Evolutionary conservation across 2,797 vertebrate genomes (phyloP).

Genomic region (Sebastes alutus): DNA sequence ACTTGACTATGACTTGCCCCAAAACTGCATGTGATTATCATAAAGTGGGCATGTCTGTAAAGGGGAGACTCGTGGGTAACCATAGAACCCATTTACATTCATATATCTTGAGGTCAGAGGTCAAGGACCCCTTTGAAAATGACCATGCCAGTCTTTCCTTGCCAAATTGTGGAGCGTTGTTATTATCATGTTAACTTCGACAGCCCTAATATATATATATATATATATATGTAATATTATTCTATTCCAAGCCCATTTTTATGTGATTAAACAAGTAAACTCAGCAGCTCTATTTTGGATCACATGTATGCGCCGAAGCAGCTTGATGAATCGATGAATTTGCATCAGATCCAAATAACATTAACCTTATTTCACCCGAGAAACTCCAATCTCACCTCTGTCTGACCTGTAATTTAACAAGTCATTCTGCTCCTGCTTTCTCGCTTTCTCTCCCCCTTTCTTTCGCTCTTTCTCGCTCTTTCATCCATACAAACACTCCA

Average conservation of each 20-base stretch:
- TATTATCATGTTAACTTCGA: no score
- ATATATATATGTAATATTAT: background rate
- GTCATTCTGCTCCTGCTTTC: constrained; percentile 19
- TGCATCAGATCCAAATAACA: constrained; percentile 38
- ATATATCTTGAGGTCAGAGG: no score
- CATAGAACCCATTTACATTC: no score
- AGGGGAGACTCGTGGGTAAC: no score
- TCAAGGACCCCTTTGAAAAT: no score
- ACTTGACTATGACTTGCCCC: no score
- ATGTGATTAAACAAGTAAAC: background rate
- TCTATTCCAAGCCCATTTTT: background rate
- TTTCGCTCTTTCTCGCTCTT: constrained; percentile 4
- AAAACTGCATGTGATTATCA: no score
- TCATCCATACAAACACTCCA: constrained; percentile 17
- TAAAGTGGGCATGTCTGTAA: no score
- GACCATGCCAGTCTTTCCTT: no score
- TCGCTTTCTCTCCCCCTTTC: background rate
- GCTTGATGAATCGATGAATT: constrained; percentile 37
- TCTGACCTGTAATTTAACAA: constrained; percentile 58
- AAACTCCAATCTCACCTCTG: constrained; percentile 54
- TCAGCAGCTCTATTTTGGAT: background rate
- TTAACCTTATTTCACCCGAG: constrained; percentile 60
- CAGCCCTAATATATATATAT: no score
- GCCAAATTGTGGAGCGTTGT: no score
- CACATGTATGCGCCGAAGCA: background rate